Conservation (phyloP, 35 echinoderm and acorn worm species). For the Strongylocentrotus purpuratus region DNA sequence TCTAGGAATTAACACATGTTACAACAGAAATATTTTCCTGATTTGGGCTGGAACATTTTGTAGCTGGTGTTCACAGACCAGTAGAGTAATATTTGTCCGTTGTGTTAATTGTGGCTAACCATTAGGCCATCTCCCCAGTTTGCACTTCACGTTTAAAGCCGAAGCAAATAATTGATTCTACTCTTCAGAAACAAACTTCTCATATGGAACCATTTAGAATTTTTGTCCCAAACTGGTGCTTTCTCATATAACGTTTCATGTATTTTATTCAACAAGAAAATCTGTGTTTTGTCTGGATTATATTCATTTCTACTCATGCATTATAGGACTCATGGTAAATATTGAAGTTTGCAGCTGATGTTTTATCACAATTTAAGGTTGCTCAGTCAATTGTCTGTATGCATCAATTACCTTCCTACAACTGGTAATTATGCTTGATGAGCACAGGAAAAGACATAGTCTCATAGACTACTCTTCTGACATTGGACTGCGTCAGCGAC, state of each 20-base stretch:
- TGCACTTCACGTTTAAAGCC: not conserved
- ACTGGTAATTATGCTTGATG: too few relatives aligned
- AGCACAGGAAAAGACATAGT: too few relatives aligned
- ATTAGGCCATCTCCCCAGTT: not conserved
- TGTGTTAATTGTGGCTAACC: not conserved
- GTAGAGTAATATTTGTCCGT: not conserved
- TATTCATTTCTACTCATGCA: not conserved
- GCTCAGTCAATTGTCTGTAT: too few relatives aligned
- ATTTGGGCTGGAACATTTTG: too few relatives aligned
- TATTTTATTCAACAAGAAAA: not conserved
- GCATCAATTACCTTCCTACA: too few relatives aligned
- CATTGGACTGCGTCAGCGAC: too few relatives aligned
- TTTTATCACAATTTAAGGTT: too few relatives aligned
- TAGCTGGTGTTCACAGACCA: not conserved
- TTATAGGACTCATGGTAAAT: not conserved
- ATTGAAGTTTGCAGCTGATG: not conserved
- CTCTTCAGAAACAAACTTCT: not conserved
- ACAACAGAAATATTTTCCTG: too few relatives aligned
- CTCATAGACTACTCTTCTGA: too few relatives aligned
- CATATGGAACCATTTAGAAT: not conserved
- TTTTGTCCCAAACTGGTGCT: not conserved
- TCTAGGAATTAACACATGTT: too few relatives aligned
- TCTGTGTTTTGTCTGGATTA: not conserved
- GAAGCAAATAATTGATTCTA: not conserved
- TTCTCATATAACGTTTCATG: not conserved